Percentiles rank a stretch among this genome's conserved stretches.
Conservation (phyloP, 2,797 vertebrate genomes). For the Tenualosa ilisha region DNA sequence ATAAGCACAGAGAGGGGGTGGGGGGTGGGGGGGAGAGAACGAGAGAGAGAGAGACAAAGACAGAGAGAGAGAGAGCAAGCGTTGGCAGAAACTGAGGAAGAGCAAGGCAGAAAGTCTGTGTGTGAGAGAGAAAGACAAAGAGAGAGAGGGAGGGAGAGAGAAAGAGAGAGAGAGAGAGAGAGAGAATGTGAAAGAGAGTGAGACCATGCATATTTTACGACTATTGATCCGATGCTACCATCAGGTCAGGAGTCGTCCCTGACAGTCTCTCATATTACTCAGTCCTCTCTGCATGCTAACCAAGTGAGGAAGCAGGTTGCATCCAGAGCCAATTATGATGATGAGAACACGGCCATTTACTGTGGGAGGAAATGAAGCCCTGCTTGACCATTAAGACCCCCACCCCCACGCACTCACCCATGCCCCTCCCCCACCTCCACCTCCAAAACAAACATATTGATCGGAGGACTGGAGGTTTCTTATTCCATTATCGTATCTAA, state of each 20-base stretch:
- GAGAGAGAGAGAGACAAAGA: no score
- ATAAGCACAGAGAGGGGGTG: not conserved
- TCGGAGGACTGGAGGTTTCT: conserved; percentile 19
- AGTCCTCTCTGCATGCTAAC: not conserved
- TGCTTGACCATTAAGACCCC: conserved; percentile 10
- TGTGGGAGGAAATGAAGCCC: not conserved
- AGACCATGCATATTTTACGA: conserved; percentile 3
- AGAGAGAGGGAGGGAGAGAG: not conserved
- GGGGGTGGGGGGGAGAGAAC: not conserved
- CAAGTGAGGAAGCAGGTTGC: not conserved
- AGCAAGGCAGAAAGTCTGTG: no score
- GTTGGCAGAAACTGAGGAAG: not conserved
- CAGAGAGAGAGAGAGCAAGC: not conserved
- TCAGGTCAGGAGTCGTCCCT: not conserved
- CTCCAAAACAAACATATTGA: conserved; percentile 25
- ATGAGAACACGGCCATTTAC: not conserved
- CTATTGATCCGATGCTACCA: not conserved
- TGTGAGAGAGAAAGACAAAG: not conserved
- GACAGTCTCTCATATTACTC: not conserved
- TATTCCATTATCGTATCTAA: conserved; percentile 26
- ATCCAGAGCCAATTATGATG: not conserved
- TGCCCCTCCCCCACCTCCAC: not conserved
- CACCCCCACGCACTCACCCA: not conserved
- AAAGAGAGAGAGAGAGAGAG: not conserved
- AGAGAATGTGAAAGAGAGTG: not conserved